Conservation (phyloP, 1,140 invertebrate species). For the Wasmannia auropunctata region DNA sequence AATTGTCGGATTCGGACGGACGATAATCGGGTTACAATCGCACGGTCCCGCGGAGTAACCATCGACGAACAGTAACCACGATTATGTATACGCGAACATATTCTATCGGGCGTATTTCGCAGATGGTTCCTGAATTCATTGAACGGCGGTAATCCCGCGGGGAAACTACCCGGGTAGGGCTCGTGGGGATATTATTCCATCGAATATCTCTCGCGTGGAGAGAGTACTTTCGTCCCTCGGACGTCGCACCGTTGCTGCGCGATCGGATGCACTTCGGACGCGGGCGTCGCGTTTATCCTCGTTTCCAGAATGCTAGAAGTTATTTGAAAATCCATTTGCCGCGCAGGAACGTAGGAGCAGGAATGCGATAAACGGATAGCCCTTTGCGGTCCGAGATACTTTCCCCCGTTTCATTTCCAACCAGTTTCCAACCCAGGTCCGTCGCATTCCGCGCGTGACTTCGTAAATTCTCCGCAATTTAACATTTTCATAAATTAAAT, state of each 20-base stretch:
- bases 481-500: slow-evolving; percentile 36
- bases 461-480: slow-evolving; percentile 1
- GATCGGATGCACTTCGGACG: slow-evolving; percentile 13
- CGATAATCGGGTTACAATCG: slow-evolving; percentile 17
- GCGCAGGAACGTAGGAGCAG: slow-evolving; percentile 14
- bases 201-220: not conserved
- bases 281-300: slow-evolving; percentile 37
- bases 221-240: not conserved
- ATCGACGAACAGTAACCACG: not conserved
- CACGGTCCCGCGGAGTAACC: not conserved
- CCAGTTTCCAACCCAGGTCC: slow-evolving; percentile 17
- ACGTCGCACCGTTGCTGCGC: not conserved
- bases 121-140: slow-evolving; percentile 26
- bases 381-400: slow-evolving; percentile 29
- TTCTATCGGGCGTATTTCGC: not conserved
- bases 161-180: slow-evolving; percentile 8
- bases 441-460: slow-evolving; percentile 12
- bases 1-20: not conserved
- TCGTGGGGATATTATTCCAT: slow-evolving; percentile 10
- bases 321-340: slow-evolving; percentile 55
- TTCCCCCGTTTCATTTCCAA: not conserved
- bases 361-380: slow-evolving; percentile 48
- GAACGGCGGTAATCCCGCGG: not conserved
- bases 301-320: slow-evolving; percentile 42
- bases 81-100: not conserved